Conservation (phyloP, 2,888 invertebrate species). For the Pseudanteris insignis region DNA sequence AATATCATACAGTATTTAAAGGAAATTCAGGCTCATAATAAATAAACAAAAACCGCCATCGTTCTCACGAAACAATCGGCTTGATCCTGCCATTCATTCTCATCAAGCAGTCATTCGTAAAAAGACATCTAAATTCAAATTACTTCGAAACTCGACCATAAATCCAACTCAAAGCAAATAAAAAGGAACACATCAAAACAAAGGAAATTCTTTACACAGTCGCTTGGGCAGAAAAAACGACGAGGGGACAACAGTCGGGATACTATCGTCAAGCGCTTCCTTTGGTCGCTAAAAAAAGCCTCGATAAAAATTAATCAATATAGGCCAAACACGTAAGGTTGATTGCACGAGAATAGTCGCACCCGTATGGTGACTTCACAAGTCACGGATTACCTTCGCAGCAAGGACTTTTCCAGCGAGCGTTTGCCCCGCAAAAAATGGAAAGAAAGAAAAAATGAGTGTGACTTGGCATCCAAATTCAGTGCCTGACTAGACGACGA, state of each 20-base stretch:
- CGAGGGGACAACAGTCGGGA: too few relatives aligned
- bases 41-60: too few relatives aligned
- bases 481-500: too few relatives aligned
- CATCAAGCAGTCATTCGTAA: neutral
- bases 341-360: slow-evolving; percentile 51
- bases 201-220: neutral
- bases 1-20: too few relatives aligned
- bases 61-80: too few relatives aligned
- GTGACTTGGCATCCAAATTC: too few relatives aligned
- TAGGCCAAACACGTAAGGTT: slow-evolving; percentile 40
- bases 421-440: too few relatives aligned
- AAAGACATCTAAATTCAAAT: slow-evolving; percentile 1
- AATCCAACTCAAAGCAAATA: neutral
- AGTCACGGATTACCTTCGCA: slow-evolving; percentile 57
- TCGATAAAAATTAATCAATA: slow-evolving; percentile 43
- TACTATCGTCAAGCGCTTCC: slow-evolving; percentile 24
- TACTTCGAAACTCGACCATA: slow-evolving; percentile 4
- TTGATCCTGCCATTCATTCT: neutral
- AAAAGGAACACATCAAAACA: neutral
- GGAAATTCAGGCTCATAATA: too few relatives aligned
- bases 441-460: too few relatives aligned
- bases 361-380: slow-evolving; percentile 57
- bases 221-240: too few relatives aligned
- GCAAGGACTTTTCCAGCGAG: slow-evolving; percentile 62
- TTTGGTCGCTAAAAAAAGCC: slow-evolving; percentile 34